phyloP scores from a whole-genome alignment of 2,797 vertebrate genomes.

The Oceanodroma leucorhoa region DNA sequence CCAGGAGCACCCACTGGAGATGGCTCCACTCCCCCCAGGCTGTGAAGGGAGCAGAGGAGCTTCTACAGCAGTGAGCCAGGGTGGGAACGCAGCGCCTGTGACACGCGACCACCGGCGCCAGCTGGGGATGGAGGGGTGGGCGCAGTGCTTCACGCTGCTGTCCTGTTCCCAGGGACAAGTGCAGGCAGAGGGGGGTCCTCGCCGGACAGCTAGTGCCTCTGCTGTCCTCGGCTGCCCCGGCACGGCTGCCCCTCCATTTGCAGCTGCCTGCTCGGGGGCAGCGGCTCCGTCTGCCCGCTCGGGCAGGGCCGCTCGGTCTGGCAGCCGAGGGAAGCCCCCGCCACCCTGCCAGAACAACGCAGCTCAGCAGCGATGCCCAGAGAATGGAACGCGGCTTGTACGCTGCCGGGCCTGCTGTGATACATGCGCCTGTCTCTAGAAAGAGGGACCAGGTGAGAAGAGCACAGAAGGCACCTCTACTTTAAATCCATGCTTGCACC shows the following conservation, averaged over 20 bases:
- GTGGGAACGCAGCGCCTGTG: neutral
- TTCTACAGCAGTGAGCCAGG: neutral
- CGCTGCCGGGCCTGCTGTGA: no score
- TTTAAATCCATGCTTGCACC: neutral
- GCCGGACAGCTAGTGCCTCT: neutral
- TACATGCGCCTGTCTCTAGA: fast-evolving
- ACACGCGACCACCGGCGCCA: fast-evolving
- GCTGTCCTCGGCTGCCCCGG: neutral
- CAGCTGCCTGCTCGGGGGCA: neutral
- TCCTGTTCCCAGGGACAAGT: neutral
- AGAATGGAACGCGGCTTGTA: neutral
- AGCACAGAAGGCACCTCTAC: fast-evolving
- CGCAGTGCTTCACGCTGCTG: neutral
- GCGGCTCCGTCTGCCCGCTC: neutral
- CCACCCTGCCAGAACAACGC: fast-evolving
- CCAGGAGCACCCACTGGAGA: neutral
- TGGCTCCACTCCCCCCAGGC: fast-evolving
- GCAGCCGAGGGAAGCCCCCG: neutral
- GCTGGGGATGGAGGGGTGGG: neutral
- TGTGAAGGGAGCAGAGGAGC: neutral
- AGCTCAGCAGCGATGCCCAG: neutral
- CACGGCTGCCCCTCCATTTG: neutral
- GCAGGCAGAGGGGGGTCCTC: neutral
- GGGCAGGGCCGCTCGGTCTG: fast-evolving
- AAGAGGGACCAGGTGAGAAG: neutral